phyloP scores from a whole-genome alignment of 2,797 vertebrate genomes.

The Hozukius guyotensis region DNA sequence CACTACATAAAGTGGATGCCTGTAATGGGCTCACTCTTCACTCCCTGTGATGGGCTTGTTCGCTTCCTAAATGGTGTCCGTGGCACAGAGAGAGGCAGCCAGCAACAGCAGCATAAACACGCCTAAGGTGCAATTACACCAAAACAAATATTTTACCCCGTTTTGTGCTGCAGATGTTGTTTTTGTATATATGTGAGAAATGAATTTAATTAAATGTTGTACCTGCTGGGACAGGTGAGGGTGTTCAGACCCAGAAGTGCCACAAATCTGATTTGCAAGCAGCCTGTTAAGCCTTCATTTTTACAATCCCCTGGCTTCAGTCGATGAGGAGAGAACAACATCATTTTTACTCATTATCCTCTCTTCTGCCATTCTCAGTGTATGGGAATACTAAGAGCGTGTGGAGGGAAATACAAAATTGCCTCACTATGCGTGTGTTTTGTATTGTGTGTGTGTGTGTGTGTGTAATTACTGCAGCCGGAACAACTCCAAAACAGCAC shows the following conservation, averaged over 20 bases:
- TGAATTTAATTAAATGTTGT: slow-evolving; percentile 5
- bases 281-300: slow-evolving; percentile 22
- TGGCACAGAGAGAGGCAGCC: background rate
- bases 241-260: slow-evolving; percentile 13
- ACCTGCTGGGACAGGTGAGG: slow-evolving; percentile 41
- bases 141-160: slow-evolving; percentile 13
- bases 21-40: slow-evolving; percentile 42
- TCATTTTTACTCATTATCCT: slow-evolving; percentile 53
- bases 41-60: slow-evolving; percentile 29
- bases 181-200: slow-evolving; percentile 36
- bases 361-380: background rate
- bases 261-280: slow-evolving; percentile 23
- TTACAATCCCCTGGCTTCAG: slow-evolving; percentile 1
- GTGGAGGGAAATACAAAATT: slow-evolving; percentile 4
- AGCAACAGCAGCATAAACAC: background rate
- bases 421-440: background rate
- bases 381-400: slow-evolving; percentile 6
- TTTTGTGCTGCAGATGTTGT: slow-evolving; percentile 28
- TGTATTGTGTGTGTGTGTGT: background rate
- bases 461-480: slow-evolving; percentile 35
- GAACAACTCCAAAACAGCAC: slow-evolving; percentile 38
- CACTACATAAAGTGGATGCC: background rate
- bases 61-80: slow-evolving; percentile 21
- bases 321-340: slow-evolving; percentile 28
- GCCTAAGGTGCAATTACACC: slow-evolving; percentile 9